Evolutionary conservation across 2,888 invertebrate genomes (phyloP).

Genomic region (Bimastos eiseni): DNA sequence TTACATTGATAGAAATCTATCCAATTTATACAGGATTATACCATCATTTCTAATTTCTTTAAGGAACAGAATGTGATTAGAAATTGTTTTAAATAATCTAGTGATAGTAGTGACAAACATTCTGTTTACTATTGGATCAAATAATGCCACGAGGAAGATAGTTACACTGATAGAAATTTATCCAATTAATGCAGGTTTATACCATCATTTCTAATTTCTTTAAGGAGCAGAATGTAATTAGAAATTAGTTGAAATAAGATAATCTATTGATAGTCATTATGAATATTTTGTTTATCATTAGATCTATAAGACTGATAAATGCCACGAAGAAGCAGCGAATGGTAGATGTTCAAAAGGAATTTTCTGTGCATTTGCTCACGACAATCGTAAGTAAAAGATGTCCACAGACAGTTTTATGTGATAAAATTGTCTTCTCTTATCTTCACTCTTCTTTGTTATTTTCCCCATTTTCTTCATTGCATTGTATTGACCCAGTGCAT

Average conservation of each 20-base stretch:
- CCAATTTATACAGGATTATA: not conserved
- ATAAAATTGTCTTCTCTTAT: not conserved
- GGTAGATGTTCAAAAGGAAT: slow-evolving; percentile 32
- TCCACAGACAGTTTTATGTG: not conserved
- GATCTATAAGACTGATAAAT: slow-evolving; percentile 26
- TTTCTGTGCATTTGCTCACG: slow-evolving; percentile 34
- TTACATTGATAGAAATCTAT: not conserved
- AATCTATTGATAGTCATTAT: not conserved
- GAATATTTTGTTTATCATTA: not conserved
- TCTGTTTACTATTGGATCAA: not conserved
- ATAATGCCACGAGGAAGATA: slow-evolving; percentile 1
- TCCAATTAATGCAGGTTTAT: not conserved
- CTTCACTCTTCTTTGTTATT: not conserved
- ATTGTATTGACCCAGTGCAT: too few species aligned
- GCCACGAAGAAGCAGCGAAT: slow-evolving; percentile 9
- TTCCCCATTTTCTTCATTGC: not conserved
- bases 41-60: not conserved
- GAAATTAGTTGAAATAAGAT: not conserved
- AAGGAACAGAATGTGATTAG: not conserved
- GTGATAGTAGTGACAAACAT: not conserved
- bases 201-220: not conserved
- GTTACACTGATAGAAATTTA: not conserved
- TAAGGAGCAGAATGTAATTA: not conserved
- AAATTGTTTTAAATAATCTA: not conserved
- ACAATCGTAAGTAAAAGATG: slow-evolving; percentile 1